A percentile compares a stretch with the other conserved stretches of the same genome.
These are phyloP conservation scores for Anoplolepis gracilipes DNA, from an alignment of 1,140 invertebrate species.

Conservation along the genomic window DNA sequence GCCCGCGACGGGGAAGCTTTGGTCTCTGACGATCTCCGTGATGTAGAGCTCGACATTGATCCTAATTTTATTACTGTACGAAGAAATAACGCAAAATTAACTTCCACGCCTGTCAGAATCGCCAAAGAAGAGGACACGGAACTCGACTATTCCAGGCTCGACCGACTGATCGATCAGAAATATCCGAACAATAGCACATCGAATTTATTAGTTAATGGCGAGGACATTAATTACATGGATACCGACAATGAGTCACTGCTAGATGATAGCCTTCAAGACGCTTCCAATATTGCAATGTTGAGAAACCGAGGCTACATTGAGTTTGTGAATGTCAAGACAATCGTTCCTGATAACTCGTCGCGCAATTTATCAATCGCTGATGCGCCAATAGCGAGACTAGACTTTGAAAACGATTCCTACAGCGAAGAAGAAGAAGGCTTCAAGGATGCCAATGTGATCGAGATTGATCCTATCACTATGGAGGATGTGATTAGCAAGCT, in stretches of 20 bases:
- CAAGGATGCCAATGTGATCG: constrained; percentile 78
- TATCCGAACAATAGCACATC: constrained; percentile 79
- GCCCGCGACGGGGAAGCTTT: constrained; percentile 89
- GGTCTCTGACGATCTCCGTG: constrained; percentile 91
- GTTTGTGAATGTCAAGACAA: constrained; percentile 87
- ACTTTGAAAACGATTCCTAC: constrained; percentile 80
- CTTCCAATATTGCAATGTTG: constrained; percentile 84
- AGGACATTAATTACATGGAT: constrained; percentile 92
- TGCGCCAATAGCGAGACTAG: constrained; percentile 82
- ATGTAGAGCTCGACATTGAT: constrained; percentile 88
- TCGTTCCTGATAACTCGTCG: not conserved
- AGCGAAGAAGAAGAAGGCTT: constrained; percentile 76
- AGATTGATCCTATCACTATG: constrained; percentile 81
- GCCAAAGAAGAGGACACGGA: constrained; percentile 82
- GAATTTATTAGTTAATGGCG: constrained; percentile 82
- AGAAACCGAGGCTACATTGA: constrained; percentile 90
- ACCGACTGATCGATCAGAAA: constrained; percentile 77
- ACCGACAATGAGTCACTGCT: constrained; percentile 88
- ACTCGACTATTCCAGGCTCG: constrained; percentile 78
- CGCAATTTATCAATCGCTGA: constrained; percentile 39
- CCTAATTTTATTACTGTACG: constrained; percentile 85
- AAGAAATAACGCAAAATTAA: constrained; percentile 78
- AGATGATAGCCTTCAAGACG: constrained; percentile 87
- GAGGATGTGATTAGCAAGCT: constrained; percentile 79
- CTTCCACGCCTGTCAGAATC: constrained; percentile 73